Base-by-base conservation (phyloP, 1,140 invertebrate species). In the Megalopta genalis region DNA sequence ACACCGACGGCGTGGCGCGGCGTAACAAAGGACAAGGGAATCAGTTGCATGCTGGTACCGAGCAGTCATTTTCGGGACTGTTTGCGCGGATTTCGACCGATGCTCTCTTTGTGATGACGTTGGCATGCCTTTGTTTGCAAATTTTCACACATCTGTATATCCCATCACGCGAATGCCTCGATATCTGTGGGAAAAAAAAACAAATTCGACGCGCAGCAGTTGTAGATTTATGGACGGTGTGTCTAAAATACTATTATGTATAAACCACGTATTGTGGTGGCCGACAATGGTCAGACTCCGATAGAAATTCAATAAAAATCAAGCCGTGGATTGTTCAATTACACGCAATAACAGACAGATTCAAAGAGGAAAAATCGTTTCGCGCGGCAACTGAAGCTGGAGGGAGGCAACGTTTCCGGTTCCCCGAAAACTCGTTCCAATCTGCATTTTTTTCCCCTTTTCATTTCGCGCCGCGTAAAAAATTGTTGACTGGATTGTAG, bases 21-120 rank as follows among this genome's bases (percentile, higher is more conserved):
- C n/a, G 52, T 73, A 59, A 65, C 65, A 52, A 32, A 25, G 21
- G 14, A 59, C 12, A 39, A 10, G 6, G 63, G 65, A 77, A 60
- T 65, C 60, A 54, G 54, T 78, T 62, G 9, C 6, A 0, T 16
- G 59, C 23, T 12, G 49, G 64, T 27, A 32, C 46, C 54, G 32
- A 42, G 60, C 60, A 21, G 63, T 81, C 52, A 79, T 82, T 79
- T 82, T 79, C 42, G 69, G 52, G 60, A 59, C 77, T 68, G 67
- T 57, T 67, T 52, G 67, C 62, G 62, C 37, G 75, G 66, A 77
- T 81, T 77, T 54, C 52, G 5, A 23, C 37, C 46, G 7, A 5
- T 6, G 23, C 2, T 21, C 14, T 46, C 42, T 12, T 12, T 46
- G 42, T 14, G 42, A 46, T 10, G 42, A 14, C 42, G 10, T 9